Percentiles rank a stretch among this genome's conserved stretches.
These are phyloP conservation scores for Baronia brevicornis DNA, from an alignment of 2,888 invertebrate species.

Conservation along the genomic window DNA sequence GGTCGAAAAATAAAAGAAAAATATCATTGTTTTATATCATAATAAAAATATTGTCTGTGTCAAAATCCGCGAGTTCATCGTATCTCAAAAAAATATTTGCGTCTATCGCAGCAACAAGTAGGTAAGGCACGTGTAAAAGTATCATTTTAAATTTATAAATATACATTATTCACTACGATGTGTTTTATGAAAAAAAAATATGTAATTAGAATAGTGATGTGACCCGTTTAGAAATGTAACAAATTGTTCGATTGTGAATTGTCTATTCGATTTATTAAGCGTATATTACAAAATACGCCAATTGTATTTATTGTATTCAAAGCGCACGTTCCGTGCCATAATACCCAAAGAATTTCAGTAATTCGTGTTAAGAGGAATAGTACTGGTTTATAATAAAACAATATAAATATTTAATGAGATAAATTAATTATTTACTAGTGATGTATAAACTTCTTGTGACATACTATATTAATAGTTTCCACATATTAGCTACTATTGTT, in stretches of 20 bases:
- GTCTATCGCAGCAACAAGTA: constrained; percentile 4
- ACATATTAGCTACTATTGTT: no score
- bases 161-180: not conserved
- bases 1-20: no score
- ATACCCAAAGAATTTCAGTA: constrained; percentile 13
- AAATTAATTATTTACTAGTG: no score
- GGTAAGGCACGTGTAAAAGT: not conserved
- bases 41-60: no score
- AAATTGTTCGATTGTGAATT: constrained; percentile 3
- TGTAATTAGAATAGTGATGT: constrained; percentile 4
- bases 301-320: constrained; percentile 5
- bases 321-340: constrained; percentile 25
- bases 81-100: no score
- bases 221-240: constrained; percentile 11
- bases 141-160: not conserved
- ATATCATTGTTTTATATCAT: no score
- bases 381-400: constrained; percentile 2
- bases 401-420: not conserved
- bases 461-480: no score
- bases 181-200: not conserved
- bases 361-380: constrained; percentile 3
- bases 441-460: no score
- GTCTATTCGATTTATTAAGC: constrained; percentile 1
- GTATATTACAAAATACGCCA: not conserved
- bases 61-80: no score